Evolutionary conservation across 1,140 invertebrate species (phyloP), one percentile per base, ranked within the genome.

Genomic region (Bilobella aurantiaca): DNA sequence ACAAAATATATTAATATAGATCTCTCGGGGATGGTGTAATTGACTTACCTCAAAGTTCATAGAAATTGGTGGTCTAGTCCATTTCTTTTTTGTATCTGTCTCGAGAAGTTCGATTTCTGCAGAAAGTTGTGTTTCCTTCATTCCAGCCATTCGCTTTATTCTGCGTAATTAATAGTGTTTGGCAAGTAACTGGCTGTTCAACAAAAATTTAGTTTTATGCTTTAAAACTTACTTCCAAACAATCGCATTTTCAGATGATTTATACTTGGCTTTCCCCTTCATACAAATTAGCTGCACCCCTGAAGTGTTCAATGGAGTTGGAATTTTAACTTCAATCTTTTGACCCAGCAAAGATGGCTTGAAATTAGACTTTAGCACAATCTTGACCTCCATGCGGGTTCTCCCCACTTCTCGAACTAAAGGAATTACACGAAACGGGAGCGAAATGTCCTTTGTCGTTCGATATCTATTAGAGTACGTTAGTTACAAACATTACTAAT

Each of bases 251-350:
- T 99, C 97, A 0, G 95, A 97, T 3, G 97, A 92, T 79, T 99
- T 99, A 77, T 99, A 99, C 76, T 99, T 99, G 1, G 97, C 97
- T 77, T 98, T 98, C 3, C 97, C 97, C 78, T 99, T 99, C 75
- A 99, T 86, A 74, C 96, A 99, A 74, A 99, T 98, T 58, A 99
- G 82, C 75, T 99, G 96, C 3, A 99, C 96, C 5, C 96, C 96
- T 61, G 94, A 96, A 0, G 97, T 99, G 77, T 99, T 99, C 18
- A 98, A 81, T 1, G 97, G 97, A 0, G 96, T 99, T 18, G 97
- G 97, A 72, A 99, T 98, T 77, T 96, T 92, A 1, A 96, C 93
- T 81, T 99, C 97, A 70, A 99, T 98, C 34, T 99, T 99, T 78
- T 99, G 97, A 0, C 96, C 96, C 25, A 99, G 81, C 5, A 99